Evolutionary conservation across 1,140 invertebrate genomes (phyloP).

Genomic region (Chrysomallon squamiferum): DNA sequence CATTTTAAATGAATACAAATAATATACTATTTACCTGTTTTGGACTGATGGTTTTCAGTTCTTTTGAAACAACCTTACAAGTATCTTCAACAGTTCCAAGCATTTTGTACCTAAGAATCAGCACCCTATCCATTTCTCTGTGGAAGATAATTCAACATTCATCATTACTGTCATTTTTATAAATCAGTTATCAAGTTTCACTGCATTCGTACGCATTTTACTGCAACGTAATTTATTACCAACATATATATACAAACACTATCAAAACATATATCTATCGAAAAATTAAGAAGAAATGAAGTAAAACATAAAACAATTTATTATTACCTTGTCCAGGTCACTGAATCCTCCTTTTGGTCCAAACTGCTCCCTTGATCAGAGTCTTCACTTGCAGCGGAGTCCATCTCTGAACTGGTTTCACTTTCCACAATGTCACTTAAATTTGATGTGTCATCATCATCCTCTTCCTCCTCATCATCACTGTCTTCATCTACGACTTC

Average conservation of each 20-base stretch:
- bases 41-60: background rate
- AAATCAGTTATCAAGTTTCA: background rate
- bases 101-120: background rate
- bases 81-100: background rate
- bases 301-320: background rate
- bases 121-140: conserved; percentile 2
- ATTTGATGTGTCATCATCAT: too few species aligned
- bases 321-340: too few species aligned
- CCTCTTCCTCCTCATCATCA: too few species aligned
- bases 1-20: too few species aligned
- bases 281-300: background rate
- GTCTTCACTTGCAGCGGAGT: too few species aligned
- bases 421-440: too few species aligned
- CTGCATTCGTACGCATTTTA: background rate
- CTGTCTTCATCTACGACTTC: too few species aligned
- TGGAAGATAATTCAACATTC: background rate
- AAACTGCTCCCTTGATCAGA: too few species aligned
- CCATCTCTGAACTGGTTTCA: too few species aligned
- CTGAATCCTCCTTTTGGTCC: too few species aligned
- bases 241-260: background rate
- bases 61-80: background rate
- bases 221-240: background rate
- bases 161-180: background rate
- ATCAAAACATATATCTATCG: background rate
- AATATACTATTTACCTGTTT: too few species aligned